Percentiles rank a stretch among this genome's conserved stretches.
These are phyloP conservation scores for Ephydatia muelleri DNA, from an alignment of 37 sponge, comb jelly and placozoan genomes.

Conservation along the genomic window DNA sequence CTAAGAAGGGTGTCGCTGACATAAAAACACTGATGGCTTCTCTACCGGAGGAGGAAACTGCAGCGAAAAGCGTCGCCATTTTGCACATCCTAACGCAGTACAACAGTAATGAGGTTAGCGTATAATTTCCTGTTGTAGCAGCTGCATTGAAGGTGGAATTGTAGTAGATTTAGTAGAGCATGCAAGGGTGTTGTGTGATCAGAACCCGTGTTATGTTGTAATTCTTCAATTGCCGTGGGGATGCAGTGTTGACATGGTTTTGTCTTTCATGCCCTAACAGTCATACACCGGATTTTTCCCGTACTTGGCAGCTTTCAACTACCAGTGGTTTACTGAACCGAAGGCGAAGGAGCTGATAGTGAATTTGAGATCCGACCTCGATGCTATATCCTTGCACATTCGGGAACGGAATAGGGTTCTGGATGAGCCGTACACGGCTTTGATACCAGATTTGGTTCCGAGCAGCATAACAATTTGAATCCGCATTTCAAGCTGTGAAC, in stretches of 20 bases:
- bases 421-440: not conserved
- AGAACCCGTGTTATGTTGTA: not conserved
- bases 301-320: not conserved
- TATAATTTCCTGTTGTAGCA: too few relatives aligned
- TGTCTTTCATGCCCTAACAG: not conserved
- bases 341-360: not conserved
- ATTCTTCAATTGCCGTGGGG: too few relatives aligned
- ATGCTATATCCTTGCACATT: not conserved
- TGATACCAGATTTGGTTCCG: not conserved
- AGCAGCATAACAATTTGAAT: not conserved
- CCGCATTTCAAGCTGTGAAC: too few relatives aligned
- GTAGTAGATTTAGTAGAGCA: too few relatives aligned
- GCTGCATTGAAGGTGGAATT: too few relatives aligned
- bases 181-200: too few relatives aligned
- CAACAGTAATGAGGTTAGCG: slow-evolving; percentile 33
- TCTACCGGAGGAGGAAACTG: slow-evolving; percentile 32
- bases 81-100: not conserved
- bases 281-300: not conserved
- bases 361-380: not conserved
- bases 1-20: slow-evolving; percentile 32
- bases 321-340: not conserved
- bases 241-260: too few relatives aligned
- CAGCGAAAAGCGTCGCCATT: not conserved
- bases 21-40: slow-evolving; percentile 28
- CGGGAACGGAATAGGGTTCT: not conserved